Base-by-base conservation (phyloP, 2,888 invertebrate genomes). In the Aspidiotus rigidus region DNA sequence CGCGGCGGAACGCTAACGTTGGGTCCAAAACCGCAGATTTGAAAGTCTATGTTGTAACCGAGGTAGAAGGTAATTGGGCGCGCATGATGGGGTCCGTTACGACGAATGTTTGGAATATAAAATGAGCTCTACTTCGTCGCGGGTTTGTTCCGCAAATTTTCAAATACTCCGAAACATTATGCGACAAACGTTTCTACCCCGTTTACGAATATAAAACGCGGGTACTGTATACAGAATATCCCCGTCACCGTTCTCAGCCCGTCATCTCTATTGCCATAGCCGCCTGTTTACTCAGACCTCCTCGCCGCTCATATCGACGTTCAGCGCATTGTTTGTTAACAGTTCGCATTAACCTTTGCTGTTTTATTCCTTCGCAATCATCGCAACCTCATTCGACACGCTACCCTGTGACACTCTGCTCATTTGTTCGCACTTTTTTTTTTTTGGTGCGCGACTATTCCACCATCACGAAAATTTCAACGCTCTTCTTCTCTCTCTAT, bases 41-140 rank as follows among this genome's bases (percentile, higher is more conserved):
- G 13, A 44, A 66, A 66, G 66, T 66, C 66, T 42, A 59, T 59
- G 59, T 40, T 54, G 28, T 40, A 49, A 66, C 17, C 42, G 66
- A 66, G 66, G 57, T 57, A 17, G 59, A 28, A 66, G 66, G 66
- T 66, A 66, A 66, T 66, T 66, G 66, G 66, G 66, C 57, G 66
- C 55, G 66, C 66, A 66, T 66, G 66, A 66, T 66, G 66, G 66
- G 66, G 66, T 66, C 66, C 60, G 66, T 66, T 57, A 66, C 66
- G 66, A 57, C 57, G 66, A 66, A 66, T 66, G 66, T 66, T 66
- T 66, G 56, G 66, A 66, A 66, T 66, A 66, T 66, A 66, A 66
- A 66, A 66, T 66, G 66, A 66, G 66, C 57, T 44, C 49, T 41
- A 42, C 49, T 44, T 42, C 54, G 49, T 64, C 40, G 57, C 49